Conservation (phyloP, 2,888 invertebrate species). For the Volucella zonaria region DNA sequence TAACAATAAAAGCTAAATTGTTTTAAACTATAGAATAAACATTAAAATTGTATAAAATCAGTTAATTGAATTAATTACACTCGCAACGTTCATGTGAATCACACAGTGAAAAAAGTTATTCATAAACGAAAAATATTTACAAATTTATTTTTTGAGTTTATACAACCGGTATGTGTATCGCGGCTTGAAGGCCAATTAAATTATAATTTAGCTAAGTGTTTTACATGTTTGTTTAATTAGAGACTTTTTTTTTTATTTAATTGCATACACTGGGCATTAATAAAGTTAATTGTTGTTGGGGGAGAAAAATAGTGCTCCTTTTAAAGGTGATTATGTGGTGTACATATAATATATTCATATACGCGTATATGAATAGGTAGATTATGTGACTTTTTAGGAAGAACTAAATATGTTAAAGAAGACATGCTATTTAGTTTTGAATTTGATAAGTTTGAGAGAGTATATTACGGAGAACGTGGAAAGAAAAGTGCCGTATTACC, state of each 20-base stretch:
- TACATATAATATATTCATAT: no score
- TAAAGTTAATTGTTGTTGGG: background rate
- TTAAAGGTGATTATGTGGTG: no score
- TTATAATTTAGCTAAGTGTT: conserved; percentile 2
- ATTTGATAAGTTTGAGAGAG: no score
- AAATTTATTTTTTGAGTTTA: conserved; percentile 25
- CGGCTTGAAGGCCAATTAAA: background rate
- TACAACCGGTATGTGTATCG: conserved; percentile 18
- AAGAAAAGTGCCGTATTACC: no score
- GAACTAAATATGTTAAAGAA: no score
- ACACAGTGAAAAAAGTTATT: background rate
- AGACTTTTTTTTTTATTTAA: background rate
- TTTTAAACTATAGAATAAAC: conserved; percentile 11
- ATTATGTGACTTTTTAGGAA: no score
- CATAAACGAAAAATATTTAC: conserved; percentile 9
- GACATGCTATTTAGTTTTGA: no score
- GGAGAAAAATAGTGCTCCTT: no score
- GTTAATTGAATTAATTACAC: conserved; percentile 20
- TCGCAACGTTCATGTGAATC: background rate
- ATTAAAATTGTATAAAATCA: conserved; percentile 22
- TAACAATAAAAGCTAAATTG: no score
- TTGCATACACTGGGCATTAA: conserved; percentile 3
- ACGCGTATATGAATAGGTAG: no score
- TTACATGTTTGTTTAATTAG: conserved; percentile 5
- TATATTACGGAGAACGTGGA: no score